A percentile compares a stretch with the other conserved stretches of the same genome.
phyloP scores from a whole-genome alignment of 2,113 vertebrate genomes.

The Patagioenas fasciata region DNA sequence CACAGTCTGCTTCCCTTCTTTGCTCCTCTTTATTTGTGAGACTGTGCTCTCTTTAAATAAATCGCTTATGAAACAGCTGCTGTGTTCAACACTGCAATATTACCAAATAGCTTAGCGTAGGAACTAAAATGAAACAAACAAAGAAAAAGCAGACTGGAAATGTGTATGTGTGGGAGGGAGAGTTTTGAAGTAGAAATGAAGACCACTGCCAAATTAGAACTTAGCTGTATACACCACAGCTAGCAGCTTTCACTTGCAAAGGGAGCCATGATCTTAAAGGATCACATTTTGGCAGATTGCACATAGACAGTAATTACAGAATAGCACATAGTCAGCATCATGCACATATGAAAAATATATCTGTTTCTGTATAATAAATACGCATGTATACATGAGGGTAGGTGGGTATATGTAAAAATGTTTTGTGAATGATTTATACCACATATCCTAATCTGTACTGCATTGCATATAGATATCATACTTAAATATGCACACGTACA shows the following conservation, averaged over 20 bases:
- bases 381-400: background rate
- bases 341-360: background rate
- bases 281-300: background rate
- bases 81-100: background rate
- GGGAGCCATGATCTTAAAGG: background rate
- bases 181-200: background rate
- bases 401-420: background rate
- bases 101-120: background rate
- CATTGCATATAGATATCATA: background rate
- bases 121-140: slow-evolving; percentile 11
- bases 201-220: background rate
- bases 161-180: background rate
- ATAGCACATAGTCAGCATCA: background rate
- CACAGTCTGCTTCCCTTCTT: background rate
- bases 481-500: background rate
- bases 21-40: background rate
- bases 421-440: background rate
- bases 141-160: background rate
- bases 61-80: background rate
- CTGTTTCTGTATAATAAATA: background rate
- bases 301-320: background rate
- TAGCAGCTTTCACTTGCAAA: background rate
- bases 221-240: background rate
- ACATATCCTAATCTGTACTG: background rate
- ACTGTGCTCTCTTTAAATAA: background rate